Conservation (phyloP, 2,113 vertebrate genomes). For the Sprattus sprattus region DNA sequence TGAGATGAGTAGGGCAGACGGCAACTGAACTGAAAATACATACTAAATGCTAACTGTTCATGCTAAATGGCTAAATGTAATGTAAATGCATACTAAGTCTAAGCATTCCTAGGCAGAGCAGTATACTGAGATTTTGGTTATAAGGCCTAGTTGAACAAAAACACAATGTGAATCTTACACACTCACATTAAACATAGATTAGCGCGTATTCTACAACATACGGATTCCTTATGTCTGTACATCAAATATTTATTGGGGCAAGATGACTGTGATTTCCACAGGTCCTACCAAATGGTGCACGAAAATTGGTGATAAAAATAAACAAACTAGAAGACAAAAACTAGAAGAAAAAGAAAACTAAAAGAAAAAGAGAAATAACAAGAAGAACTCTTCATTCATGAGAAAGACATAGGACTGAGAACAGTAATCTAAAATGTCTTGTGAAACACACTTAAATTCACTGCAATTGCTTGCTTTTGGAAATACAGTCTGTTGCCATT, state of each 20-base stretch:
- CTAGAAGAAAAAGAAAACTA: neutral
- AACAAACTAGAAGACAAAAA: neutral
- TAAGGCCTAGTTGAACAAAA: neutral
- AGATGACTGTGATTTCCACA: neutral
- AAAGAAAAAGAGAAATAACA: too few relatives aligned
- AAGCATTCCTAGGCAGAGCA: neutral
- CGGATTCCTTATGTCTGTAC: neutral
- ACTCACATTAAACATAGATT: neutral
- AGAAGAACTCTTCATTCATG: neutral
- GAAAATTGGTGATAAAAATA: neutral
- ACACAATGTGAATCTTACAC: neutral
- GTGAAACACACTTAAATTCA: neutral
- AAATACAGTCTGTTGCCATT: neutral
- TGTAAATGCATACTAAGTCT: neutral
- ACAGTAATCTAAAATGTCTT: neutral
- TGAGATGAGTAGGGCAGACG: conserved; percentile 4
- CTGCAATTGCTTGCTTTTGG: neutral
- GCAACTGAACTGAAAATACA: neutral
- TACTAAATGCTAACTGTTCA: too few relatives aligned
- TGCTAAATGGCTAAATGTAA: too few relatives aligned
- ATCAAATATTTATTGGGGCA: neutral
- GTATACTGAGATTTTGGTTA: neutral
- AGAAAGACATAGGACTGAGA: neutral
- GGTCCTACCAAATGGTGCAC: conserved; percentile 2
- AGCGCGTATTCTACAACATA: neutral